Evolutionary conservation across 2,888 invertebrate species (phyloP), one percentile per base, ranked within the genome.

Genomic region (Brachycybe producta): DNA sequence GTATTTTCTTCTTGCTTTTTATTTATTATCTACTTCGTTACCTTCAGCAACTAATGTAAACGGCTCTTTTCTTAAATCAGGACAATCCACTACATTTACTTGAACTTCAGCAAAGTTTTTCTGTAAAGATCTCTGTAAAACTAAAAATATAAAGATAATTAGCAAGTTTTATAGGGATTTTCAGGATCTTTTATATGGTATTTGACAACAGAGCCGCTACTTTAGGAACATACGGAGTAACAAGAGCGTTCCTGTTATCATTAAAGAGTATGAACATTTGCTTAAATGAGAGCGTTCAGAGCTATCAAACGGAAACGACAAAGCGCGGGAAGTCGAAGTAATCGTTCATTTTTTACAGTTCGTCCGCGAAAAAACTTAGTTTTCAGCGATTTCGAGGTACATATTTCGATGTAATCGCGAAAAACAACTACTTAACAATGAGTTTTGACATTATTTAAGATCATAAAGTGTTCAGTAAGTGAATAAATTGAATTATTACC

Each of bases 81-180:
- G 92, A 63, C 88, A 83, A 32, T 84, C 80, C 11, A 80, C 81
- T n/a, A 86, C 78, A 40, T 78, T 74, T 2, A 87, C 86, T 28
- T 65, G 64, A 24, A 82, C 84, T 48, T 77, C 69, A 53, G 71
- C 73, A 69, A 91, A 94, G 59, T 82, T 83, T 41, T 70, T 68
- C 26, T 64, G 67, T 52, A 94, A 69, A 0, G 81, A 82, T 54
- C 71, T 70, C 47, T 74, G 72, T 54, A 92, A 66, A 52, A 84
- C 90, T 88, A 67, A 45, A 67, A 70, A 39, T 21, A 15, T 28
- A 23, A 21, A 40, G 3, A 17, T 15, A n/a, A n/a, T 11, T n/a
- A 32, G 11, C 13, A 11, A 32, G 13, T 32, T 11, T 32, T 32
- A 32, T 32, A 13, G 11, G 32, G 32, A 11, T 32, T n/a, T 32